Evolutionary conservation across 2,113 vertebrate species (phyloP), one percentile per base, ranked within the genome.

Genomic region (Hemiscyllium ocellatum): DNA sequence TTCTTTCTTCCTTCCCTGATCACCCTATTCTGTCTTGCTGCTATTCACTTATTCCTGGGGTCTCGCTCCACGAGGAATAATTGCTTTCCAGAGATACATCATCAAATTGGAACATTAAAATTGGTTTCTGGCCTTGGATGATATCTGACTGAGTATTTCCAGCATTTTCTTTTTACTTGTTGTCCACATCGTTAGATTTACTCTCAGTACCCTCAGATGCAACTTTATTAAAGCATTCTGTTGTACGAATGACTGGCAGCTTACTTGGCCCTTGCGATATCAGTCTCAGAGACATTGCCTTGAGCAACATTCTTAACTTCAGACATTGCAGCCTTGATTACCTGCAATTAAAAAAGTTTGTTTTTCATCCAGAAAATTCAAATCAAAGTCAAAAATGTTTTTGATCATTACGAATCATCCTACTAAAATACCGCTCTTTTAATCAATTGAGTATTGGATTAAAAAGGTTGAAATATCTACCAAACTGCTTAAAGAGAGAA

Each of bases 251-350:
- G 33, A 15, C 33, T 2, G 19, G 33, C 56, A 37, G 98, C 99
- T 98, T 97, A 99, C 99, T 99, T 99, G 96, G 99, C 99, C 29
- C n/a, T 96, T 94, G 97, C 97, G 96, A 99, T 96, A 91, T 99
- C 99, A 0, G 97, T 97, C n/a, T 97, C 97, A 0, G 98, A 97
- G 96, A 99, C 96, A 42, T 96, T 97, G 0, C 99, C 99, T 93
- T 99, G 97, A 96, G 99, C 98, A 83, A 99, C 72, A 50, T 97
- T 97, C 96, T 98, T 98, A 65, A 99, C 97, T 97, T 99, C 98
- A 95, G 97, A 97, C 68, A 99, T 85, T 93, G 99, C 99, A 20
- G 98, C 98, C 96, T 97, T 98, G 96, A 99, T 98, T 52, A 99
- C 99, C 99, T 99, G 96, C 37, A 96, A 66, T 86, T 61, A 91